Evolutionary conservation across 92 coral and sea anemone genomes (phyloP).

Genomic region (Palythoa heliodiscus): DNA sequence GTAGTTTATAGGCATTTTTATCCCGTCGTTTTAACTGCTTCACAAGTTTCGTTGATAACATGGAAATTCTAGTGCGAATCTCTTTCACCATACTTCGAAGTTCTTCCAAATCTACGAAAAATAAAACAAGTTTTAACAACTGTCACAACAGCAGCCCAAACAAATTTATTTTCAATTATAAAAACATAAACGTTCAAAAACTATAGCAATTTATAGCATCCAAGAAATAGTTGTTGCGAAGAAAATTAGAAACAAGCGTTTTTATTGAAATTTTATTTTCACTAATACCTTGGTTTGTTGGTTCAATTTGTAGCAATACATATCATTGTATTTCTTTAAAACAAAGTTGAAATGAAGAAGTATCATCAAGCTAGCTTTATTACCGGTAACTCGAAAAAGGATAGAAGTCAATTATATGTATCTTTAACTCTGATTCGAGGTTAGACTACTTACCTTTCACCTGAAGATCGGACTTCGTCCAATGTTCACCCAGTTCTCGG

Average conservation of each 20-base stretch:
- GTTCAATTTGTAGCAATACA: background rate
- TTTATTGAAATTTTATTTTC: background rate
- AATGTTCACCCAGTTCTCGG: conserved; percentile 78
- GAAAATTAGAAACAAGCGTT: background rate
- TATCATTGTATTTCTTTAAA: background rate
- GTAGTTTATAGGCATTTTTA: conserved; percentile 94
- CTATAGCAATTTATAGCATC: background rate
- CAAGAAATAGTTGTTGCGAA: background rate
- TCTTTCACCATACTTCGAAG: conserved; percentile 84
- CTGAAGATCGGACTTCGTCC: conserved; percentile 87
- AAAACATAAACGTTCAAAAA: background rate
- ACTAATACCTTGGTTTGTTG: background rate
- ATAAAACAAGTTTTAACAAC: conserved; percentile 14
- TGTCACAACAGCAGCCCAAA: background rate
- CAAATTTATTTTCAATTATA: conserved; percentile 26
- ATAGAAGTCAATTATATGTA: background rate
- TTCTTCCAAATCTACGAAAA: conserved; percentile 76
- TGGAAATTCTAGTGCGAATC: conserved; percentile 81
- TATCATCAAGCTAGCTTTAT: background rate
- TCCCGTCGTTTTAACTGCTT: conserved; percentile 95
- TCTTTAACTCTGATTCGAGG: background rate
- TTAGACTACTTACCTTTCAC: conserved; percentile 69
- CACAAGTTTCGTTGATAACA: conserved; percentile 92
- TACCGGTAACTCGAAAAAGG: background rate
- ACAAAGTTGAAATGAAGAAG: background rate